Base-by-base conservation (phyloP, 1,140 invertebrate species). In the Drosophila prosaltans region DNA sequence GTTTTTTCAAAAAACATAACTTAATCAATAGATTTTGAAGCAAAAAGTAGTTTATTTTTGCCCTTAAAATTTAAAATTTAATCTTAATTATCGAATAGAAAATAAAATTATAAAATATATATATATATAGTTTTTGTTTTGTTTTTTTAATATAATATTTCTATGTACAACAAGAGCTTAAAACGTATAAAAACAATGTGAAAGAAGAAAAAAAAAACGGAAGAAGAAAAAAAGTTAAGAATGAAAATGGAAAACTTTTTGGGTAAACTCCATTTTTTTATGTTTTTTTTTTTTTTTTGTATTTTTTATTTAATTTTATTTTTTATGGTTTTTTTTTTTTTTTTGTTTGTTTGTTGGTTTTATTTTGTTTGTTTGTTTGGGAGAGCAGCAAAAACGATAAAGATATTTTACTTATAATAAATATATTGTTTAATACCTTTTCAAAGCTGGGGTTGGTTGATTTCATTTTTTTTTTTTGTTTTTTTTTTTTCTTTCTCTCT, bases 1-100 rank as follows among this genome's bases (percentile, higher is more conserved):
- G 84, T 89, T 89, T 89, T 89, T 89, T 81, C 80, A 86, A 86
- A 86, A 86, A 88, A 89, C 84, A 89, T 82, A 51, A 51, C 45
- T 51, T 51, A 51, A 51, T 67, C 68, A 43, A 74, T 66, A 70
- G 73, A 7, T 2, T 36, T 36, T 36, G 32, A 88, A 82, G 77
- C 76, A 83, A 83, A 75, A 74, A 82, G 79, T 83, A 80, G 83
- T 82, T 69, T 16, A 16, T 16, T 16, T 82, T 77, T 88, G 58
- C 43, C 48, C 58, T 67, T 86, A 85, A 75, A 76, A 76, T 72
- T 2, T 30, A 30, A 30, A 69, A 43, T 24, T 51, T 82, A 78
- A 60, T 67, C 54, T 51, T 77, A 84, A 55, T 61, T 79, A 69
- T 65, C 30, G 54, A 30, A 59, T 67, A 65, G 66, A 72, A 77